Evolutionary conservation across 2,113 vertebrate genomes (phyloP), one percentile per base, ranked within the genome.

Genomic region (Chascanopsetta lugubris): DNA sequence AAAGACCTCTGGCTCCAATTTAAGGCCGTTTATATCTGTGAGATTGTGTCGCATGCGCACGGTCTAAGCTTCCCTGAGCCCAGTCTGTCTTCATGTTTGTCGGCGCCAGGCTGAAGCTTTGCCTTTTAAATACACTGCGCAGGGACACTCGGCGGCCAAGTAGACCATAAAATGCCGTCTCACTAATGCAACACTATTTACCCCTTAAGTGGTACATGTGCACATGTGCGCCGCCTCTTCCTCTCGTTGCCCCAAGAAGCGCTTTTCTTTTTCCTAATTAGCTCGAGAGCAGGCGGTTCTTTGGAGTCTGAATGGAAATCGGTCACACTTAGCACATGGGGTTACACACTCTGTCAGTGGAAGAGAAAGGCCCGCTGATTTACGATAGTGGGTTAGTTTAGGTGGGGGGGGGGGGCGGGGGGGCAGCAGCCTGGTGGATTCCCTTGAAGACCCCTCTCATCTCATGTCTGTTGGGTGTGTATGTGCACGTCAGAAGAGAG

Each of bases 261-360:
- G n/a, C 34, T 27, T 57, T 59, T 82, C 29, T 74, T 45, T 38
- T 68, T 32, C 67, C 34, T 67, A 73, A 87, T 79, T 76, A 73
- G 64, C 49, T 75, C 51, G 46, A 68, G 72, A 68, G 57, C 55
- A 24, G 69, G 24, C 72, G 38, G 74, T 58, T 61, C 50, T 65
- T 43, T 84, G 32, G 61, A 64, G 27, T 54, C 49, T 85, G 53
- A 84, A 85, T 75, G 15, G 71, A 34, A 68, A 73, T 85, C 38
- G 69, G 84, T 86, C 84, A 80, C 70, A 71, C 81, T 78, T 79
- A 80, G 69, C 71, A 53, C 65, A 72, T 61, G 45, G 46, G 45
- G 82, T 90, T 82, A 69, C 72, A 71, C 75, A 61, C 63, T 9
- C 79, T 74, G 82, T 87, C 80, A 51, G 77, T 63, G 49, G 30